phyloP scores from a whole-genome alignment of 2,113 vertebrate species.

The Corythornis vintsioides region DNA sequence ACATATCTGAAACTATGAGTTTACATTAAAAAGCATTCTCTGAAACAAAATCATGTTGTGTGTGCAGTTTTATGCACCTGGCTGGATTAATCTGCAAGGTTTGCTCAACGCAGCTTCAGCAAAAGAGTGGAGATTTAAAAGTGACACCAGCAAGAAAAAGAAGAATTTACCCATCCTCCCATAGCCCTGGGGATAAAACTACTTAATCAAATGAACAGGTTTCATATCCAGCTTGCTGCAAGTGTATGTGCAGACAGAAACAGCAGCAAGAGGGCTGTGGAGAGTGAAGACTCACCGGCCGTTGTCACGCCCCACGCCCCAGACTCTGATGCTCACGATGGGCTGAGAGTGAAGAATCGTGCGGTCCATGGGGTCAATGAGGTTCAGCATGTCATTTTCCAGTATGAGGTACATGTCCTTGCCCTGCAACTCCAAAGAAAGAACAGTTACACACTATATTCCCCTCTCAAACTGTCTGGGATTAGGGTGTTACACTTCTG shows the following conservation, averaged over 20 bases:
- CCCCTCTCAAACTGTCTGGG: not conserved
- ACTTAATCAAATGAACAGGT: not conserved
- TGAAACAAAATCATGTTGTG: not conserved
- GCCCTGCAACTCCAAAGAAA: slow-evolving; percentile 77
- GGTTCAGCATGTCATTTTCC: slow-evolving; percentile 90
- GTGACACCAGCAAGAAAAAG: not conserved
- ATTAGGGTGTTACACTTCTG: not conserved
- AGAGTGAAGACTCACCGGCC: slow-evolving; percentile 83
- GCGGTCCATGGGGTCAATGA: slow-evolving; percentile 92
- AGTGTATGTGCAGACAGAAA: not conserved
- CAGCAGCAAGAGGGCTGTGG: not conserved
- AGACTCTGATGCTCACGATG: slow-evolving; percentile 95
- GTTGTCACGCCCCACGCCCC: slow-evolving; percentile 95
- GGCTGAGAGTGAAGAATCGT: slow-evolving; percentile 93
- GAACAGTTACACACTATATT: not conserved
- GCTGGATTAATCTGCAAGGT: not conserved
- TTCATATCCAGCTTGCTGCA: not conserved
- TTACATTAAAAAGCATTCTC: not conserved
- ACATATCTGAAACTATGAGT: not conserved
- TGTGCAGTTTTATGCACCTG: not conserved
- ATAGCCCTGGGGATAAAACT: not conserved
- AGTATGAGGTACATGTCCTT: slow-evolving; percentile 95
- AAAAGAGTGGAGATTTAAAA: not conserved
- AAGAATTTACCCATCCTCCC: not conserved
- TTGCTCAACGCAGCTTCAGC: not conserved